Conservation (phyloP, 2,888 invertebrate species). For the Steromphala cineraria region DNA sequence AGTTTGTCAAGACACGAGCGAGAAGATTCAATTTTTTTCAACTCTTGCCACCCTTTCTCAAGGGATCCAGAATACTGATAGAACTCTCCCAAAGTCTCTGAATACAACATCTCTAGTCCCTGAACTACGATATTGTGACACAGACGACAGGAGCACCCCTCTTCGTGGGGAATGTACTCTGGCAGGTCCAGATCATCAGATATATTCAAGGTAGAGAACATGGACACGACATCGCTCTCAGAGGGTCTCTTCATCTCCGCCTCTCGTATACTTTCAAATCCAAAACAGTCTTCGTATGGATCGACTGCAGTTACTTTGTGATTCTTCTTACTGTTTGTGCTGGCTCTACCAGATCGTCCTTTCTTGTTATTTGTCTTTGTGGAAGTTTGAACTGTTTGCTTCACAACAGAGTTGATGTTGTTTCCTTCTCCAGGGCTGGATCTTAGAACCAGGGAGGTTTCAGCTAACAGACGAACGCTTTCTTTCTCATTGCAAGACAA, state of each 20-base stretch:
- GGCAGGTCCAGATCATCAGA: neutral
- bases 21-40: neutral
- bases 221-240: neutral
- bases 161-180: neutral
- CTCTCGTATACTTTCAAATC: slow-evolving; percentile 32
- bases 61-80: neutral
- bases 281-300: slow-evolving; percentile 29
- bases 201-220: neutral
- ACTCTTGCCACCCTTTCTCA: neutral
- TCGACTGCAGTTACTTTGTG: neutral
- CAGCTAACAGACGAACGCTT: neutral
- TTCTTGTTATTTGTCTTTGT: neutral
- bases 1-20: neutral
- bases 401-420: neutral
- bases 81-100: neutral
- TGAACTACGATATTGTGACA: neutral
- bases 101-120: neutral
- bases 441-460: neutral
- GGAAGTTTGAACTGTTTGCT: neutral
- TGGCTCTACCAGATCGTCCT: neutral
- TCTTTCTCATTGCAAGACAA: slow-evolving; percentile 30
- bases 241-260: neutral
- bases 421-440: neutral
- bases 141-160: neutral
- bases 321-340: neutral